Evolutionary conservation across 2,113 vertebrate species (phyloP).

Genomic region (Pseudopipra pipra): DNA sequence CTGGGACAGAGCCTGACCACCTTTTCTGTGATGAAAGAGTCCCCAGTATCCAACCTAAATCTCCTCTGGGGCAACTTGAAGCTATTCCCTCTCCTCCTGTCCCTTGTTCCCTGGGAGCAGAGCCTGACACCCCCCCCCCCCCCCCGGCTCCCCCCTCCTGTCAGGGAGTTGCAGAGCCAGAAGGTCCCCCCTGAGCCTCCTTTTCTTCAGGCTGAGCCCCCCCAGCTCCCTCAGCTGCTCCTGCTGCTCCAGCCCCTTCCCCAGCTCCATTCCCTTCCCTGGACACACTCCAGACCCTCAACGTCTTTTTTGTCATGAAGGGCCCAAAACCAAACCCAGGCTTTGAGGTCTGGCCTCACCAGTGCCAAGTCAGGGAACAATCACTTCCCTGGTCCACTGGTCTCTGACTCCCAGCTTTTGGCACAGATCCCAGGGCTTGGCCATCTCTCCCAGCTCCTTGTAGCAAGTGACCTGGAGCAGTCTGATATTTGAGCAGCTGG

Average conservation of each 20-base stretch:
- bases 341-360: neutral
- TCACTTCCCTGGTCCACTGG: neutral
- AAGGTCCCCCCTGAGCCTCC: neutral
- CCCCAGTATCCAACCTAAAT: neutral
- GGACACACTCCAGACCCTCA: neutral
- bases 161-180: neutral
- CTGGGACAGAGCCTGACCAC: neutral
- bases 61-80: neutral
- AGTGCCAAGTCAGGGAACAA: neutral
- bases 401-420: neutral
- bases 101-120: neutral
- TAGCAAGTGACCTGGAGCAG: neutral
- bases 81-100: neutral
- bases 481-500: neutral
- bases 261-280: neutral
- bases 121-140: accelerated
- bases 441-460: neutral
- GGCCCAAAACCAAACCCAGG: neutral
- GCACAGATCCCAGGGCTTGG: neutral
- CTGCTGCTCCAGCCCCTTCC: neutral
- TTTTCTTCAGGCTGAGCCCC: neutral
- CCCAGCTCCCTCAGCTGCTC: neutral
- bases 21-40: neutral
- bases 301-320: neutral
- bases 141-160: accelerated